phyloP scores from a whole-genome alignment of 1,140 invertebrate genomes.

The Papilio machaon region DNA sequence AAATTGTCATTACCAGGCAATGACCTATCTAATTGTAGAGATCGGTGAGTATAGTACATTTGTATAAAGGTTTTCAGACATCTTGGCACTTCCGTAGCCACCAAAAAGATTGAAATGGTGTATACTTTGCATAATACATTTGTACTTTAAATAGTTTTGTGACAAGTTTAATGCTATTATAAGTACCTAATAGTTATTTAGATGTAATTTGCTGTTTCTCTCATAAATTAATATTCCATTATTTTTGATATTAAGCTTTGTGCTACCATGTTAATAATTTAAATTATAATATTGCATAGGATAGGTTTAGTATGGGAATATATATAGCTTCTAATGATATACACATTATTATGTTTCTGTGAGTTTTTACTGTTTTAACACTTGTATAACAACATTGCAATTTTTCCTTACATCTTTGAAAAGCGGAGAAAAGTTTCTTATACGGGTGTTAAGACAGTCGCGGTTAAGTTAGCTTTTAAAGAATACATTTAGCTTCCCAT shows the following conservation, averaged over 20 bases:
- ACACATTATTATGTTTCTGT: neutral
- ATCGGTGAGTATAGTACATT: too few species aligned
- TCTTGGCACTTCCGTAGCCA: too few species aligned
- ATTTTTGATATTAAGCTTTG: conserved; percentile 37
- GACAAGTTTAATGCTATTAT: neutral
- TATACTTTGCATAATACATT: too few species aligned
- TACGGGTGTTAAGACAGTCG: too few species aligned
- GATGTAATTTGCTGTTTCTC: conserved; percentile 11
- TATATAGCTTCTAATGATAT: neutral
- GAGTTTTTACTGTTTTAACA: neutral
- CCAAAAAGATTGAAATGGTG: too few species aligned
- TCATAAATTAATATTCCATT: conserved; percentile 19
- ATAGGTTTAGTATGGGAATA: neutral
- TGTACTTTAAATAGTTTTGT: neutral
- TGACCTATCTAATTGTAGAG: too few species aligned
- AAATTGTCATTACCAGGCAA: too few species aligned
- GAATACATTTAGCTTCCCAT: too few species aligned
- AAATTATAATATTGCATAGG: neutral
- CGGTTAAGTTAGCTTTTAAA: too few species aligned
- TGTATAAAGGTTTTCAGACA: too few species aligned
- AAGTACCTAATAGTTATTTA: conserved; percentile 13
- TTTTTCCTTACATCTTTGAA: neutral
- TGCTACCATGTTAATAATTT: neutral
- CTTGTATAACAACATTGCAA: neutral
- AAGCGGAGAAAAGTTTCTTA: too few species aligned